phyloP scores from a whole-genome alignment of 1,140 invertebrate genomes.

The Batillaria attramentaria region DNA sequence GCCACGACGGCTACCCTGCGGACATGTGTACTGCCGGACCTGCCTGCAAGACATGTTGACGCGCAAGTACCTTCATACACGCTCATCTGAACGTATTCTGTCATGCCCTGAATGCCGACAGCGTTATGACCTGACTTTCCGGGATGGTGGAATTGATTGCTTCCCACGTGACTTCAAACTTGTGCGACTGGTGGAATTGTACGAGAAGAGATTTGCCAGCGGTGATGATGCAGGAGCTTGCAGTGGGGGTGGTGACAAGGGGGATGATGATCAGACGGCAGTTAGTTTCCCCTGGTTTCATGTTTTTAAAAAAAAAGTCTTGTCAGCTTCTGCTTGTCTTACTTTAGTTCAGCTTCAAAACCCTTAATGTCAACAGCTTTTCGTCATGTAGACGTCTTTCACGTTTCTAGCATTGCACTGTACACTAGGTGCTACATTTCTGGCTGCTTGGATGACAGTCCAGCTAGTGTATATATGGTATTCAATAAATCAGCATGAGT shows the following conservation, averaged over 20 bases:
- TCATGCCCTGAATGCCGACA: slow-evolving; percentile 47
- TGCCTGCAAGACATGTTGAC: slow-evolving; percentile 43
- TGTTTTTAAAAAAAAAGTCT: no score
- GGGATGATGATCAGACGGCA: slow-evolving; percentile 28
- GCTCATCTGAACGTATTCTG: slow-evolving; percentile 1
- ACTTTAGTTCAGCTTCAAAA: no score
- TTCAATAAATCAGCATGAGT: no score
- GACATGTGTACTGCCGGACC: slow-evolving; percentile 42
- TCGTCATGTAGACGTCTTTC: no score
- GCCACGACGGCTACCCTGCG: slow-evolving; percentile 44
- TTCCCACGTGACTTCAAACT: slow-evolving; percentile 48
- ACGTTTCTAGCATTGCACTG: no score
- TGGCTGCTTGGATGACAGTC: no score
- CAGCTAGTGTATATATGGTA: no score
- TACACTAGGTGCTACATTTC: no score
- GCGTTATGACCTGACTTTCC: slow-evolving; percentile 24
- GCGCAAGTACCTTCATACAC: slow-evolving; percentile 27
- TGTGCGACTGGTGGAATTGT: slow-evolving; percentile 44
- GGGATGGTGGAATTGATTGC: slow-evolving; percentile 33
- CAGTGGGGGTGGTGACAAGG: not conserved
- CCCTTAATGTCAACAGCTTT: no score
- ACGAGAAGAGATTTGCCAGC: slow-evolving; percentile 18
- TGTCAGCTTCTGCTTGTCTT: no score
- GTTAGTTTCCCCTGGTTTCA: slow-evolving; percentile 24
- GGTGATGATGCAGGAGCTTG: not conserved